Percentiles rank a stretch among this genome's conserved stretches.
Evolutionary conservation across 2,888 invertebrate genomes (phyloP).

Genomic region (Drosophila putrida): DNA sequence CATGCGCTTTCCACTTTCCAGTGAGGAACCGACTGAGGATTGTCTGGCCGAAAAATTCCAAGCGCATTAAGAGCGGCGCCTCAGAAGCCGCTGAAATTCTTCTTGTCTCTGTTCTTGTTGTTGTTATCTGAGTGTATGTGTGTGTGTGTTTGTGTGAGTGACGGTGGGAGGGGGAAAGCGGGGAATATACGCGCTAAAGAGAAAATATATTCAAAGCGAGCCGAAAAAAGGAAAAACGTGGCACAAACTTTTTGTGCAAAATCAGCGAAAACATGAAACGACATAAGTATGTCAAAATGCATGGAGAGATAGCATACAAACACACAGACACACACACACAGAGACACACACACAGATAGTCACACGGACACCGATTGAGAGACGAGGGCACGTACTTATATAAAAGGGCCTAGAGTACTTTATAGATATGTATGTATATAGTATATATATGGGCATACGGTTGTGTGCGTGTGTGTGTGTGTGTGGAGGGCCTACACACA

Average conservation of each 20-base stretch:
- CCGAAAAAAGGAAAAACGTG: conserved; percentile 60
- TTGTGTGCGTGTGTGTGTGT: conserved; percentile 39
- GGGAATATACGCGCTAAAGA: conserved; percentile 45
- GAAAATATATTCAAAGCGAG: conserved; percentile 58
- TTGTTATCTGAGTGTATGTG: neutral
- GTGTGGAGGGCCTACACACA: conserved; percentile 26
- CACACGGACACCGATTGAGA: conserved; percentile 34
- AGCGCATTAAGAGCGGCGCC: conserved; percentile 58
- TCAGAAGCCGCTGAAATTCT: conserved; percentile 33
- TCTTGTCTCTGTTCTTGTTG: conserved; percentile 9
- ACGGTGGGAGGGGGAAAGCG: neutral
- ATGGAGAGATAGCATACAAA: conserved; percentile 61
- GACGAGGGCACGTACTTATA: conserved; percentile 72
- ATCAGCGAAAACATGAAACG: conserved; percentile 80
- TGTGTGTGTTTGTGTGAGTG: neutral
- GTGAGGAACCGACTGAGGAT: conserved; percentile 24
- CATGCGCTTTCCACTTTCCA: conserved; percentile 75
- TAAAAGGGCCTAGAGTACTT: conserved; percentile 79
- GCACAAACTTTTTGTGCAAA: conserved; percentile 72
- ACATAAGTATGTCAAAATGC: conserved; percentile 82
- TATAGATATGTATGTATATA: conserved; percentile 40
- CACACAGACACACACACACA: conserved; percentile 22
- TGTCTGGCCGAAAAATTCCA: conserved; percentile 45
- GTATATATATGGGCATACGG: conserved; percentile 36
- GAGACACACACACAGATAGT: neutral